A percentile compares a stretch with the other conserved stretches of the same genome.
Conservation (phyloP, 2,797 vertebrate species). For the Prunella strophiata region DNA sequence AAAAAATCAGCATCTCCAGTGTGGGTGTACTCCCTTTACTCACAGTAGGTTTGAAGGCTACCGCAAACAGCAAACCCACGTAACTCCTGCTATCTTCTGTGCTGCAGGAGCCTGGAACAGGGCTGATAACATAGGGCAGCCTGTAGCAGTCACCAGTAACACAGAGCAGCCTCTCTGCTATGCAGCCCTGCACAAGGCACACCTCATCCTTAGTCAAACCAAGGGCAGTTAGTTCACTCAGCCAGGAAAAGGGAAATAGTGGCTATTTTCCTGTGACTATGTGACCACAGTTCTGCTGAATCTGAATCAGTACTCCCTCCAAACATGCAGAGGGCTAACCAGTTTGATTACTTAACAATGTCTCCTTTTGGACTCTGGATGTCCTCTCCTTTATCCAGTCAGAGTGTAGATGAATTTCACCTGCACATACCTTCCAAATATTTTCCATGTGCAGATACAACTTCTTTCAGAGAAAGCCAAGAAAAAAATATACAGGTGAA, state of each 20-base stretch:
- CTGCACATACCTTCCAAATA: neutral
- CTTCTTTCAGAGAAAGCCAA: neutral
- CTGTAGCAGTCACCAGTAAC: neutral
- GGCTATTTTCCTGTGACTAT: neutral
- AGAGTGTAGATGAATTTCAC: neutral
- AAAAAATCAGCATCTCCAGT: neutral
- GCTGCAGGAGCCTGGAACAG: neutral
- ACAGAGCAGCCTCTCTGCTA: neutral
- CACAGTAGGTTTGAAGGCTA: neutral
- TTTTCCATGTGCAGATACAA: neutral
- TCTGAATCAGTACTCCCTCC: neutral
- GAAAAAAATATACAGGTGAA: neutral
- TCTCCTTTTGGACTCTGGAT: neutral
- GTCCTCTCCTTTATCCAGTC: neutral
- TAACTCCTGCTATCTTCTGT: neutral
- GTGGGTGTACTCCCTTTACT: neutral
- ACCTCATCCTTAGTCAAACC: neutral
- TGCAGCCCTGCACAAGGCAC: too few species aligned
- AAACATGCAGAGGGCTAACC: neutral
- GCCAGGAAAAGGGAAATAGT: neutral
- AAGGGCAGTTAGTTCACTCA: neutral
- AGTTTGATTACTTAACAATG: neutral
- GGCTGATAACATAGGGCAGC: neutral
- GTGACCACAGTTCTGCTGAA: neutral
- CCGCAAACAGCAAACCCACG: accelerated